Conservation (phyloP, 2,797 vertebrate species). For the Pangasius mekongensis region DNA sequence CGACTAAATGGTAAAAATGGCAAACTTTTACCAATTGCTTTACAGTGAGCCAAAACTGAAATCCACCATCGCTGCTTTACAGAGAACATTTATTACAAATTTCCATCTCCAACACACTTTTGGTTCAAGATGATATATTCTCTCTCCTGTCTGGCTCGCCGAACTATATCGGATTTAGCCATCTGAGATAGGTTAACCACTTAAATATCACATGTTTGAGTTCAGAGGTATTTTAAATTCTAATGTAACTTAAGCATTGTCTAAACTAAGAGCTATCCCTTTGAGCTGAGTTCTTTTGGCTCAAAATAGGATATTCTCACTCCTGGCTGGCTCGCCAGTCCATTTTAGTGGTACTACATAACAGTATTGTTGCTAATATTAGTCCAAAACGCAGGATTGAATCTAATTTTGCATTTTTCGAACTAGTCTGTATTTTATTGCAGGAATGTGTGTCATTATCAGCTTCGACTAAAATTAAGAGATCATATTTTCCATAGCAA, state of each 20-base stretch:
- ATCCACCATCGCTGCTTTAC: neutral
- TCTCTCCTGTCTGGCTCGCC: neutral
- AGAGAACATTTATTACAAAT: neutral
- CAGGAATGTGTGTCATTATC: neutral
- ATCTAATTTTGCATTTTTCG: neutral
- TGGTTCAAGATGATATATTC: neutral
- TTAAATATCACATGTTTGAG: neutral
- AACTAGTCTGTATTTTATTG: neutral
- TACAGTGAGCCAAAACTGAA: neutral
- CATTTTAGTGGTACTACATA: neutral
- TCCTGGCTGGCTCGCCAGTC: conserved; percentile 2
- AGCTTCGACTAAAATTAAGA: neutral
- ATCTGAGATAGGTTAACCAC: neutral
- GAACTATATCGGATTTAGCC: neutral
- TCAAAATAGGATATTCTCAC: too few relatives aligned
- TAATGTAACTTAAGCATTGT: neutral
- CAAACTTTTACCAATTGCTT: neutral
- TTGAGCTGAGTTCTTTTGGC: neutral
- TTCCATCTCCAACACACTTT: neutral
- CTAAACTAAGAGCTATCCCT: neutral
- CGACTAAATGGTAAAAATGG: neutral
- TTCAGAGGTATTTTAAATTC: neutral
- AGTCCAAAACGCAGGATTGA: too few relatives aligned
- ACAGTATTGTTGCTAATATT: neutral
- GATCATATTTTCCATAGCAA: neutral